Evolutionary conservation across 1,140 invertebrate genomes (phyloP).

Genomic region (Cydia fagiglandana): DNA sequence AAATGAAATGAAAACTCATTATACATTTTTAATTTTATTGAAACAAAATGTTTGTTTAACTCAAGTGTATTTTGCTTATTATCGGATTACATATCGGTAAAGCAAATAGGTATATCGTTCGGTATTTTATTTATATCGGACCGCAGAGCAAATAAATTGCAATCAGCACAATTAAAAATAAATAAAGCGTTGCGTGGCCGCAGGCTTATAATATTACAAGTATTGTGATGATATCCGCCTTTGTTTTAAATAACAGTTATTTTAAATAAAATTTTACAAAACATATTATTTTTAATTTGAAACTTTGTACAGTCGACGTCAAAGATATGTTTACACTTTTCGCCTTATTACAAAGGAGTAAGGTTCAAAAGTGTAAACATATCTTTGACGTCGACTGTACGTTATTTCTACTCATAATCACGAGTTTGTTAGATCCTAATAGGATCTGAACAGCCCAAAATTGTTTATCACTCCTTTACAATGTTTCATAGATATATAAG

Average conservation of each 20-base stretch:
- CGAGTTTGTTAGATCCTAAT: too few species aligned
- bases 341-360: too few species aligned
- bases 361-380: too few species aligned
- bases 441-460: too few species aligned
- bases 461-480: too few species aligned
- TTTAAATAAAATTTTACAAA: too few species aligned
- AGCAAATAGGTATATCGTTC: neutral
- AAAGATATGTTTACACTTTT: too few species aligned
- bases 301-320: too few species aligned
- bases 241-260: neutral
- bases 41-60: neutral
- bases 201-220: neutral
- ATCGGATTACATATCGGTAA: neutral
- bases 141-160: conserved; percentile 8
- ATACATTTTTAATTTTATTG: neutral
- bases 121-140: neutral
- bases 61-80: neutral
- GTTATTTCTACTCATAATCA: too few species aligned
- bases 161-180: conserved; percentile 19
- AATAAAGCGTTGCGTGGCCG: neutral
- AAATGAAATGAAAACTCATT: neutral
- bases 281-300: too few species aligned
- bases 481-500: too few species aligned
- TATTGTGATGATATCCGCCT: neutral
- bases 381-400: too few species aligned